These are phyloP conservation scores for Cryptophagus acutangulus DNA, from an alignment of 2,888 invertebrate genomes.

Conservation along the genomic window DNA sequence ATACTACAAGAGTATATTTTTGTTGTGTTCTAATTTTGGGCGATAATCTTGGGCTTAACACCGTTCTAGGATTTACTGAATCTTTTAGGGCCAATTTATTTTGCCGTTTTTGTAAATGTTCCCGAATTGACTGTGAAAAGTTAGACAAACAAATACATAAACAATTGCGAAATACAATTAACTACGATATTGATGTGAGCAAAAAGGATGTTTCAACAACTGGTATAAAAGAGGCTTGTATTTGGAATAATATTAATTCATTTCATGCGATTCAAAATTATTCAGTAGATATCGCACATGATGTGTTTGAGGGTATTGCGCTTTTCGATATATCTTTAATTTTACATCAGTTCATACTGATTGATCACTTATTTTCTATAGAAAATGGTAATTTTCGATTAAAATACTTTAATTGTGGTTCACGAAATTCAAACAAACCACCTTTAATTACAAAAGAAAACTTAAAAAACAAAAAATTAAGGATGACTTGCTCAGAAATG, in stretches of 20 bases:
- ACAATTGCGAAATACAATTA: constrained; percentile 3
- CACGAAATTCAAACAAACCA: constrained; percentile 17
- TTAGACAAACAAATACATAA: constrained; percentile 4
- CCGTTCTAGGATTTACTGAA: too few species aligned
- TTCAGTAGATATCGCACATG: constrained; percentile 29
- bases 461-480: constrained; percentile 19
- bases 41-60: too few species aligned
- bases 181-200: constrained; percentile 6
- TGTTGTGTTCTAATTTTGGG: too few species aligned
- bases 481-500: constrained; percentile 26
- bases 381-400: constrained; percentile 7
- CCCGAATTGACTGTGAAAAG: constrained; percentile 17
- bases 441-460: constrained; percentile 14
- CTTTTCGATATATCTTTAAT: constrained; percentile 10
- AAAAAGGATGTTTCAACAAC: constrained; percentile 12
- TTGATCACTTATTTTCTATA: not conserved
- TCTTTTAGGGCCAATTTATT: too few species aligned
- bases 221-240: constrained; percentile 27
- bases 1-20: too few species aligned
- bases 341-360: constrained; percentile 18
- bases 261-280: constrained; percentile 28
- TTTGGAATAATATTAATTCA: constrained; percentile 23
- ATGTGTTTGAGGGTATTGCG: constrained; percentile 26
- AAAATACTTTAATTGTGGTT: constrained; percentile 19
- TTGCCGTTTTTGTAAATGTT: constrained; percentile 31